Evolutionary conservation across 2,888 invertebrate genomes (phyloP), one percentile per base, ranked within the genome.

Genomic region (Caenorhabditis wallacei): DNA sequence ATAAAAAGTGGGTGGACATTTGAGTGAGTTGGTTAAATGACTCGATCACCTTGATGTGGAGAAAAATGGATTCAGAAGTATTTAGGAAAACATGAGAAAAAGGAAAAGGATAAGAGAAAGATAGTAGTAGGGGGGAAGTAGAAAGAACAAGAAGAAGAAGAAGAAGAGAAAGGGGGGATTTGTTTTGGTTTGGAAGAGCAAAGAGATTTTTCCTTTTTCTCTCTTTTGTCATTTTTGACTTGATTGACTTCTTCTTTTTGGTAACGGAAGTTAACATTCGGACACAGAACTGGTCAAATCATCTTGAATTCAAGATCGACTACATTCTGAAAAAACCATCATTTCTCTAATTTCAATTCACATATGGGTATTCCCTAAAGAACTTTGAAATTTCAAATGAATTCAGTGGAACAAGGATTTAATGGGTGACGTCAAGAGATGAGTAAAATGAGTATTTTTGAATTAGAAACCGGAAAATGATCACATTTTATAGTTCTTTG

Each of bases 191-290:
- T 51, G 61, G 37, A 66, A 66, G 37, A 66, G 35, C 35, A 35
- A n/a, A n/a, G n/a, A n/a, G n/a, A n/a, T n/a, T n/a, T n/a, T n/a
- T n/a, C 53, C 30, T 35, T 20, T 10, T 46, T 20, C n/a, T 46
- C 24, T 22, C 40, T 53, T 30, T 35, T 51, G 20, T 48, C 46
- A 18, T 48, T 78, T n/a, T 78, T 63, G 78, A 69, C 78, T 78
- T 78, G 78, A 78, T 78, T 78, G 78, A 69, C 69, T 69, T 69
- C 63, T 78, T 78, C 68, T n/a, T n/a, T n/a, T n/a, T 78, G 63
- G 46, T 18, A 63, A 69, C 69, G 78, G 78, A 78, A 76, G 22
- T 68, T 53, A 46, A 43, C 20, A 24, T 59, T 66, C 30, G 40
- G 72, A 71, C 59, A 74, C 22, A 54, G 70, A 59, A 59, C 48